A percentile compares a stretch with the other conserved stretches of the same genome.
Evolutionary conservation across 1,140 invertebrate species (phyloP).

Genomic region (Magallana ariakensis): DNA sequence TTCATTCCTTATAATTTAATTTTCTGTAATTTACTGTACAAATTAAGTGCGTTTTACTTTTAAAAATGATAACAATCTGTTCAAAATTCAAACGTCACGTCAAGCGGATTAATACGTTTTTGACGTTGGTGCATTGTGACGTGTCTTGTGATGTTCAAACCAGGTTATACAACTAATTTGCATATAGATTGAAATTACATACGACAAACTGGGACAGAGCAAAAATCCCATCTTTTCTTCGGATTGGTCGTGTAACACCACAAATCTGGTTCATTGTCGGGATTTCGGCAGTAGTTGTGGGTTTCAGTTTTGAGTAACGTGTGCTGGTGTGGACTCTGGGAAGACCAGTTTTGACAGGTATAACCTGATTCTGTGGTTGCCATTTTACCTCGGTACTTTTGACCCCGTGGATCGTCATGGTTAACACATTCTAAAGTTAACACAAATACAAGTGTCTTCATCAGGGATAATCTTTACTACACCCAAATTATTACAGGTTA

Average conservation of each 20-base stretch:
- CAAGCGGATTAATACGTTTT: no score
- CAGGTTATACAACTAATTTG: no score
- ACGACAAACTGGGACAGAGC: slow-evolving; percentile 17
- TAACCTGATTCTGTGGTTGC: not conserved
- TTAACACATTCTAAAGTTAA: not conserved
- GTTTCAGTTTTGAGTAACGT: not conserved
- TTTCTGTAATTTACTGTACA: no score
- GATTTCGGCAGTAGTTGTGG: slow-evolving; percentile 47
- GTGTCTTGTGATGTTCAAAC: no score
- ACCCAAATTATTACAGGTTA: no score
- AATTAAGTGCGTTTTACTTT: no score
- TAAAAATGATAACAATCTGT: no score
- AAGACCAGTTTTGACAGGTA: slow-evolving; percentile 47
- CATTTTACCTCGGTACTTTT: slow-evolving; percentile 35
- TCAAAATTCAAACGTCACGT: no score
- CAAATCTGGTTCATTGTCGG: not conserved
- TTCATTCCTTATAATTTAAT: no score
- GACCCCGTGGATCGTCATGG: slow-evolving; percentile 7
- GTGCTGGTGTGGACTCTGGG: slow-evolving; percentile 31
- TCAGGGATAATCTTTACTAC: no score
- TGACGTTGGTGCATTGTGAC: no score
- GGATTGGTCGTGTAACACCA: slow-evolving; percentile 45
- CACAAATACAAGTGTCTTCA: no score
- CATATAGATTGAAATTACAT: not conserved
- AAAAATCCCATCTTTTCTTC: slow-evolving; percentile 23